Conservation (phyloP, 2,888 invertebrate genomes). For the Campaea margaritaria region DNA sequence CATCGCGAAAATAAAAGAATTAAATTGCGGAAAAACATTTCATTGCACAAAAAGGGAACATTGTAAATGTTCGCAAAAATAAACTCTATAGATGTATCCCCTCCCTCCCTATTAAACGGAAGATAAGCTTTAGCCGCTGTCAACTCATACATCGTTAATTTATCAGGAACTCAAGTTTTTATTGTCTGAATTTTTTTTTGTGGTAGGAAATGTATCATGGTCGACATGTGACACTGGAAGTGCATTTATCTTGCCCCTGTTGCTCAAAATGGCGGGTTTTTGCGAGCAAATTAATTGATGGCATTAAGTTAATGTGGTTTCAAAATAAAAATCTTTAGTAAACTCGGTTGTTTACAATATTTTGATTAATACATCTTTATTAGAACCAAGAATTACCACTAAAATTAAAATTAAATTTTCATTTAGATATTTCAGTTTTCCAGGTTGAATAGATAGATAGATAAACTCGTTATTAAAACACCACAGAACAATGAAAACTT, state of each 20-base stretch:
- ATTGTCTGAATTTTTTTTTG: conserved; percentile 67
- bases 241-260: conserved; percentile 60
- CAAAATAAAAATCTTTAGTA: too few relatives aligned
- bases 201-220: conserved; percentile 58
- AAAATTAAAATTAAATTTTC: too few relatives aligned
- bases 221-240: conserved; percentile 66
- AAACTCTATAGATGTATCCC: conserved; percentile 51
- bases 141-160: conserved; percentile 82
- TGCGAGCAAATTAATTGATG: conserved; percentile 14
- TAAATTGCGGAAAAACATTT: conserved; percentile 57
- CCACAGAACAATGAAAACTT: too few relatives aligned
- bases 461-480: too few relatives aligned
- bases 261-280: conserved; percentile 24
- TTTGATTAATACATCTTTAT: too few relatives aligned
- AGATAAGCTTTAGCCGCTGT: conserved; percentile 77
- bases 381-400: too few relatives aligned
- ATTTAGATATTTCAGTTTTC: too few relatives aligned
- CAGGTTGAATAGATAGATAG: too few relatives aligned
- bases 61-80: conserved; percentile 61
- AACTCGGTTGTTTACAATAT: too few relatives aligned
- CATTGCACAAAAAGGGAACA: conserved; percentile 60
- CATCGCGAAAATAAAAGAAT: conserved; percentile 48
- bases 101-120: conserved; percentile 66
- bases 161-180: conserved; percentile 75
- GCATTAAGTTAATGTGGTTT: too few relatives aligned